Percentiles rank a stretch among this genome's conserved stretches.
Evolutionary conservation across 2,113 vertebrate genomes (phyloP).

Genomic region (Prietella phreatophila): DNA sequence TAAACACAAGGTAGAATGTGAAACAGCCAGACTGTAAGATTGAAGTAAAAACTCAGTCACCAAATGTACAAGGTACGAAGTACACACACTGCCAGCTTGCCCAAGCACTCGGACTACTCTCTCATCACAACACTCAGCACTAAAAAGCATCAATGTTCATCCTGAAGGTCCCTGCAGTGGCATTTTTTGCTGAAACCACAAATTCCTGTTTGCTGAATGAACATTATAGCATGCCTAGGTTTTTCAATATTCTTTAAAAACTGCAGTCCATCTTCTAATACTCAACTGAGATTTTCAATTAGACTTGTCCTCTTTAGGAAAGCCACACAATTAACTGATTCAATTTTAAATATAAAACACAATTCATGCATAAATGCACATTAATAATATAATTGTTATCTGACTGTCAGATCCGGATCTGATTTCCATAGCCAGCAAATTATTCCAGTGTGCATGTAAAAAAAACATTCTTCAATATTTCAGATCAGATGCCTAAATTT

Average conservation of each 20-base stretch:
- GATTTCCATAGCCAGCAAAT: neutral
- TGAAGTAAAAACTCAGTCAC: neutral
- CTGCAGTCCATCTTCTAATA: neutral
- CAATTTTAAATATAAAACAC: neutral
- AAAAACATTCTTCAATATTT: neutral
- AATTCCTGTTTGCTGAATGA: neutral
- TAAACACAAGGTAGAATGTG: constrained; percentile 27
- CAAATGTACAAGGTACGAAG: neutral
- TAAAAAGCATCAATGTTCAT: constrained; percentile 1
- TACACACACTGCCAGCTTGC: neutral
- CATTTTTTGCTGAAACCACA: constrained; percentile 3
- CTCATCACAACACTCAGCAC: neutral
- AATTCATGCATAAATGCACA: neutral
- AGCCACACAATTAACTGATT: neutral
- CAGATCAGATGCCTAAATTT: neutral
- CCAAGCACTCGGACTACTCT: neutral
- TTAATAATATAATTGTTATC: neutral
- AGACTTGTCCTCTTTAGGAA: neutral
- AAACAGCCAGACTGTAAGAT: neutral
- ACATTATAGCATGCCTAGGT: neutral
- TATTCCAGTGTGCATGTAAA: neutral
- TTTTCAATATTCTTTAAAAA: neutral
- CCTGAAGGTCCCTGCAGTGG: neutral
- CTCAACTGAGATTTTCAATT: neutral
- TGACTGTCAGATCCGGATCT: neutral